A percentile compares a stretch with the other conserved stretches of the same genome.
Conservation (phyloP, 1,140 invertebrate species). For the Pissodes strobi region DNA sequence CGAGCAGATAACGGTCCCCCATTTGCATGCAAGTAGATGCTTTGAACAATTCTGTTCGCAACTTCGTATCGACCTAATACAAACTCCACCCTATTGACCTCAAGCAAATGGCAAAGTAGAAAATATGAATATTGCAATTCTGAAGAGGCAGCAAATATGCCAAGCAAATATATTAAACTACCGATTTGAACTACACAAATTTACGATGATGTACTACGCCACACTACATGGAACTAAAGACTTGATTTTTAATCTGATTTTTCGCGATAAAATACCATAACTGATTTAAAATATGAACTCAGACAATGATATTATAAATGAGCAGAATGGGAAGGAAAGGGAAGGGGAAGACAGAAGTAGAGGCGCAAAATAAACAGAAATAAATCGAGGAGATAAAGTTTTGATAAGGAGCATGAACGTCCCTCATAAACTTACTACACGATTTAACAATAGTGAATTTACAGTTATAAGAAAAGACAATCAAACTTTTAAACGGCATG, state of each 20-base stretch:
- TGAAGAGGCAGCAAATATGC: slow-evolving; percentile 41
- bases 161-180: too few relatives aligned
- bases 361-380: slow-evolving; percentile 21
- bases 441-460: too few relatives aligned
- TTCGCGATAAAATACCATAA: slow-evolving; percentile 47
- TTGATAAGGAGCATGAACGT: slow-evolving; percentile 25
- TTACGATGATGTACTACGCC: slow-evolving; percentile 49
- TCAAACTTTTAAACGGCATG: too few relatives aligned
- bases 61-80: too few relatives aligned
- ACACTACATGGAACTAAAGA: slow-evolving; percentile 51
- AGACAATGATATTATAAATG: too few relatives aligned
- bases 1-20: slow-evolving; percentile 46
- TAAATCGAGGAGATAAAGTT: slow-evolving; percentile 38
- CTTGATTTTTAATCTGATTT: slow-evolving; percentile 46
- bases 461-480: too few relatives aligned
- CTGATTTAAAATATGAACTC: slow-evolving; percentile 6
- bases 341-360: slow-evolving; percentile 34
- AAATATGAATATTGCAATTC: slow-evolving; percentile 47
- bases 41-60: slow-evolving; percentile 40
- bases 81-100: slow-evolving; percentile 45
- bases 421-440: slow-evolving; percentile 27
- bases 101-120: slow-evolving; percentile 52
- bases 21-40: slow-evolving; percentile 39
- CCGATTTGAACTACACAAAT: slow-evolving; percentile 39
- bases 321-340: slow-evolving; percentile 38